phyloP scores from a whole-genome alignment of 2,113 vertebrate species.

The Arvicanthis niloticus region DNA sequence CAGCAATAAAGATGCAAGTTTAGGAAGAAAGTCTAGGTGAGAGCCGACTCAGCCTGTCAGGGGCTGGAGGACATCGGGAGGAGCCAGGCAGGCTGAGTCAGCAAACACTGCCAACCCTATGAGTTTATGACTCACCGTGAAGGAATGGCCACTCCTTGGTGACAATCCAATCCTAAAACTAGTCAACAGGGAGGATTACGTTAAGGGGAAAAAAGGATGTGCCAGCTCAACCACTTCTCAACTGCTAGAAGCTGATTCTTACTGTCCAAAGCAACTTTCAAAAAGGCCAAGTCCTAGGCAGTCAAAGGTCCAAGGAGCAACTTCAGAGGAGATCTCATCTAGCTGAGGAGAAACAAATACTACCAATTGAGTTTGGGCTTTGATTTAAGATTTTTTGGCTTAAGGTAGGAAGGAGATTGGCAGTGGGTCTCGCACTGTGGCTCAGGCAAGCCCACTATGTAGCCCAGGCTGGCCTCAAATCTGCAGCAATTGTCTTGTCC shows the following conservation, averaged over 20 bases:
- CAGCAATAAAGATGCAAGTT: conserved; percentile 20
- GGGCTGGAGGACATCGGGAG: background rate
- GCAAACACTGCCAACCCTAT: conserved; percentile 40
- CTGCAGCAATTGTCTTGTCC: background rate
- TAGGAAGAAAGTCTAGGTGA: background rate
- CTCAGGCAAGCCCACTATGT: background rate
- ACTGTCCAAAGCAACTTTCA: background rate
- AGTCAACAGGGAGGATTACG: conserved; percentile 24
- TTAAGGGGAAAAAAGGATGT: background rate
- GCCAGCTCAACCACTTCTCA: background rate
- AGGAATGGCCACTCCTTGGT: conserved; percentile 68
- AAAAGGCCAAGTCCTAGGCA: conserved; percentile 1
- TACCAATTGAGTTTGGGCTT: conserved; percentile 15
- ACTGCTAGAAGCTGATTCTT: background rate
- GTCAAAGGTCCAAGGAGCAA: background rate
- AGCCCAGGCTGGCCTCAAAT: background rate
- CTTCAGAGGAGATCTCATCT: conserved; percentile 28
- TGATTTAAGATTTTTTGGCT: background rate
- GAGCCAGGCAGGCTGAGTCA: background rate
- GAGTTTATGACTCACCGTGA: conserved; percentile 62
- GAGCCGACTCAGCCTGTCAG: background rate
- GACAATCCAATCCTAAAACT: conserved; percentile 54
- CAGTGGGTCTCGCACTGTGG: background rate
- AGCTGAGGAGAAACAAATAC: conserved; percentile 50
- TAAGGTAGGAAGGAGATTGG: background rate